Evolutionary conservation across 2,888 invertebrate genomes (phyloP).

Genomic region (Nebria salina): DNA sequence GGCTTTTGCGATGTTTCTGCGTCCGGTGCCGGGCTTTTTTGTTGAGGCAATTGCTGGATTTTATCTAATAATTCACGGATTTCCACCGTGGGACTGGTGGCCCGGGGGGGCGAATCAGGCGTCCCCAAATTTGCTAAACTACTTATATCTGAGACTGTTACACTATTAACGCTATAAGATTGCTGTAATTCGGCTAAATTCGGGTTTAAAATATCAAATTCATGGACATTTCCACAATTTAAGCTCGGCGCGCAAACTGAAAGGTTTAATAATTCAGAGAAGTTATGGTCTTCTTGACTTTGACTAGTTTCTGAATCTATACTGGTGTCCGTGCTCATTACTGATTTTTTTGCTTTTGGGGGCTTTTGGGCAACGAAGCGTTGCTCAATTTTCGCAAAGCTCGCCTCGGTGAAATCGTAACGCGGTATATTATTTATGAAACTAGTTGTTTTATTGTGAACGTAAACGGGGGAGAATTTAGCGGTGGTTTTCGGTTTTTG

Average conservation of each 20-base stretch:
- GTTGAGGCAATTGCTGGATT: conserved; percentile 74
- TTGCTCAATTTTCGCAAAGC: conserved; percentile 18
- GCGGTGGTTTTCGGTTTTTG: conserved; percentile 9
- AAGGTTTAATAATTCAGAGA: conserved; percentile 60
- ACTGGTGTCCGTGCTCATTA: conserved; percentile 51
- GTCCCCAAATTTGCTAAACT: conserved; percentile 74
- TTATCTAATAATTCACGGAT: conserved; percentile 78
- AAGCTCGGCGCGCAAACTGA: conserved; percentile 59
- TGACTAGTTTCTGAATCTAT: conserved; percentile 58
- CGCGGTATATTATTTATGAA: conserved; percentile 35
- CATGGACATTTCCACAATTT: conserved; percentile 34
- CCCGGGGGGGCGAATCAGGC: conserved; percentile 79
- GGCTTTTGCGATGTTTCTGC: conserved; percentile 51
- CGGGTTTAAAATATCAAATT: conserved; percentile 24
- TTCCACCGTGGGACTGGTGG: conserved; percentile 83
- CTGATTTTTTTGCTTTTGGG: background rate
- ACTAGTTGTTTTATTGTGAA: conserved; percentile 41
- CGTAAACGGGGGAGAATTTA: conserved; percentile 33
- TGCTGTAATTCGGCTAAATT: conserved; percentile 54
- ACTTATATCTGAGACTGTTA: conserved; percentile 71
- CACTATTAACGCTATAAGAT: conserved; percentile 60
- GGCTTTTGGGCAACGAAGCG: background rate
- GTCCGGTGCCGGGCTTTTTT: conserved; percentile 54
- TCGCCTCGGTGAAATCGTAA: conserved; percentile 11
- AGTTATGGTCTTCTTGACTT: conserved; percentile 59